Evolutionary conservation across 1,140 invertebrate genomes (phyloP), one percentile per base, ranked within the genome.

Genomic region (Drosophila simulans): DNA sequence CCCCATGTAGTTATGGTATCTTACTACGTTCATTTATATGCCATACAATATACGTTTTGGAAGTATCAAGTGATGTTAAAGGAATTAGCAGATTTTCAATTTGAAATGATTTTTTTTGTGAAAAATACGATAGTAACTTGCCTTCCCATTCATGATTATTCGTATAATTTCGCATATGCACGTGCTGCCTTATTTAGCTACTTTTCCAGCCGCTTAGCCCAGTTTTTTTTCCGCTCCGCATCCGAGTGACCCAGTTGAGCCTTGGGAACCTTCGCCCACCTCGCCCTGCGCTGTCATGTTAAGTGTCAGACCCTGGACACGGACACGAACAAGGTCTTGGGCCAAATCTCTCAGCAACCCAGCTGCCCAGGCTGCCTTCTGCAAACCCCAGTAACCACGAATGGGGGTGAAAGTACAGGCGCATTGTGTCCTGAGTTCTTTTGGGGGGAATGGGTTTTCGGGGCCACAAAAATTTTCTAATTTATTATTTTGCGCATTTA

Each of bases 401-500:
- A 58, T 45, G 65, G 27, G 40, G 22, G 42, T 10, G 20, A 55
- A 60, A 57, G 54, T 34, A 37, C 46, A 31, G 11, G 46, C n/a
- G 27, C 37, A 49, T 66, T 63, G 43, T 62, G 57, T 39, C 60
- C 40, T 20, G 11, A 15, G 57, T 76, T 68, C 55, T 69, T 76
- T 76, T 68, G 2, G 12, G 57, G 12, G 53, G 12, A 31, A 35
- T 10, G 4, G 25, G 27, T 27, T 31, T 34, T 34, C 13, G 8
- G 45, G 60, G 37, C 39, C 73, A 68, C 69, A 77, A 80, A 89
- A 88, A 64, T 58, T 49, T 86, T 74, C 80, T 89, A 88, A 88
- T 88, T 89, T 88, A 88, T 88, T 88, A 88, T 88, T 88, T 88
- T 84, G 84, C 84, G 84, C 84, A 88, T 88, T 88, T 88, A 88